Base-by-base conservation (phyloP, 2,797 vertebrate species). In the Sebastes minor region DNA sequence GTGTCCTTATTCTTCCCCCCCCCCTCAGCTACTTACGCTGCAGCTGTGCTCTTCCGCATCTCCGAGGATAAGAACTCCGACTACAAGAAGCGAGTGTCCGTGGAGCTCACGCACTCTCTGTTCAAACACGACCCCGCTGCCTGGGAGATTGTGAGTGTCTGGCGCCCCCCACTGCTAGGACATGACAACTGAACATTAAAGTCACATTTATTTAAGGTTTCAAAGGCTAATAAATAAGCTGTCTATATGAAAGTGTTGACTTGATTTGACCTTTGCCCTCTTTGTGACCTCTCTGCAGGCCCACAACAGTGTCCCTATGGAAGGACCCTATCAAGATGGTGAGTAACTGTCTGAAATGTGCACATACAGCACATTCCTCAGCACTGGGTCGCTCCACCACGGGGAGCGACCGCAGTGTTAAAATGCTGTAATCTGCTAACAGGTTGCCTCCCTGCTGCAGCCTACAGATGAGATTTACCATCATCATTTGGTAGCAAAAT, bases 101-200 rank as follows among this genome's bases (percentile, higher is more conserved):
- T 99, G 92, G 98, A 99, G 90, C 97, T 99, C 91, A 99, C 98
- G 4, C 98, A 99, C 93, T 97, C 98, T 0, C 96, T 99, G 86
- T 99, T 99, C 95, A 98, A 97, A 88, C 96, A 99, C 0, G 98
- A 99, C 93, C 97, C 97, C 0, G 93, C 86, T 1, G 96, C 97
- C 81, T 99, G 98, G 98, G 98, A 99, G 90, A 90, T 95, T 88
- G 99, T 99, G 91, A 97, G 98, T 87, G 68, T 72, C 32, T 62
- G 78, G 74, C 78, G 27, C 84, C 46, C 81, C 33, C 88, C 75
- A 8, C 71, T 86, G 76, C 30, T 22, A 10, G 7, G 2, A 81
- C 18, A 4, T 6, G 2, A 22, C 56, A 35, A n/a, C 13, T 67
- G 13, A 75, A 46, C 18, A 53, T 27, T 49, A 35, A 66, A 67